Evolutionary conservation across 1,140 invertebrate genomes (phyloP), one percentile per base, ranked within the genome.

Genomic region (Megalopta genalis): DNA sequence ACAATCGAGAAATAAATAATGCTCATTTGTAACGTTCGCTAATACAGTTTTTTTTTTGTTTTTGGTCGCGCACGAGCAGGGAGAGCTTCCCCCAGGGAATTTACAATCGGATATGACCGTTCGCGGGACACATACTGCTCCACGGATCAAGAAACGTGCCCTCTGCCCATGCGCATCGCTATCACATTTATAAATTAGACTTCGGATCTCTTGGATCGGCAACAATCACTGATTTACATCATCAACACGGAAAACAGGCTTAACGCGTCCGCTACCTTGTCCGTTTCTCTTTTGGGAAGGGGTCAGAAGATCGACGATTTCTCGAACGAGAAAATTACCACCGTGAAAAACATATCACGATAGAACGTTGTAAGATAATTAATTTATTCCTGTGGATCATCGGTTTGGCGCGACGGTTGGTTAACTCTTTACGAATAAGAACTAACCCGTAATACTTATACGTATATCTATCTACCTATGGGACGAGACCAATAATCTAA

Each of bases 1-100:
- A 85, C 70, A 79, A 69, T 82, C 64, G 66, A 84, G 82, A 85
- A 85, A 85, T 85, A 84, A 84, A 85, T 85, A 85, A 84, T 84
- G 70, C 39, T 84, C 82, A 69, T 85, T 84, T 63, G 42, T 81
- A 85, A 85, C 83, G 59, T 68, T 85, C 60, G 73, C 77, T 85
- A 84, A 85, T 77, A 82, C 70, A 77, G 54, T 57, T 57, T 42
- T 18, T n/a, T n/a, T n/a, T n/a, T n/a, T n/a, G n/a, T 74, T 46
- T 25, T 85, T 63, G 52, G 52, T 14, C 18, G 63, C 83, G 77
- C 46, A 54, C 27, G 67, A 76, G 68, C 77, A 85, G 59, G 66
- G 64, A 32, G 72, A 82, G 14, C 49, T 10, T 37, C 21, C 32
- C 18, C n/a, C 9, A 42, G 32, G 21, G 7, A 25, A n/a, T 59